Evolutionary conservation across 2,113 vertebrate genomes (phyloP).

Genomic region (Sylvietta virens): DNA sequence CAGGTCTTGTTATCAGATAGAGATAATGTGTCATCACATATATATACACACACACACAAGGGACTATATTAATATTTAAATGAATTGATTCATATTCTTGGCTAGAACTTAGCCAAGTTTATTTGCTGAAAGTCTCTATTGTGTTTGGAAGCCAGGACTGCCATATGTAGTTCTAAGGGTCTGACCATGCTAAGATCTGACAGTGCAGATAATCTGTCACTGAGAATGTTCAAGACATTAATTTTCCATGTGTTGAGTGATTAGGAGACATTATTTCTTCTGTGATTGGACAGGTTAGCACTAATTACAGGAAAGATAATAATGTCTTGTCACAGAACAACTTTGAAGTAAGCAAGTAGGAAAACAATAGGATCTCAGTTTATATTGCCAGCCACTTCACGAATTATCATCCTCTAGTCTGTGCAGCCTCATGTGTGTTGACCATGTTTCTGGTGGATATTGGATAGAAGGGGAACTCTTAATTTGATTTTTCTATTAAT

Average conservation of each 20-base stretch:
- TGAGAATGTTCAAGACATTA: background rate
- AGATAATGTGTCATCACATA: background rate
- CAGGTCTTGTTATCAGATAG: background rate
- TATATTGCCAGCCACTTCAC: background rate
- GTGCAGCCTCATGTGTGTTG: rapidly evolving
- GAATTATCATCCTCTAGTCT: background rate
- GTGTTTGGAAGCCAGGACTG: background rate
- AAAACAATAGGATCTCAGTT: background rate
- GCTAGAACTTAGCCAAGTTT: background rate
- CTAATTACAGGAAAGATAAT: background rate
- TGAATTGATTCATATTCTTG: background rate
- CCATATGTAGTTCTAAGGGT: background rate
- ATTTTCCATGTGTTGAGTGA: background rate
- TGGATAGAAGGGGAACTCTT: background rate
- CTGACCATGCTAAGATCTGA: background rate
- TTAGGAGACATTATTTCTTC: background rate
- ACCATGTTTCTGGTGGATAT: background rate
- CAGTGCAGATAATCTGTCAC: background rate
- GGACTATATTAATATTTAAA: background rate
- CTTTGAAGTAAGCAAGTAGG: background rate
- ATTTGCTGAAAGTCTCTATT: background rate
- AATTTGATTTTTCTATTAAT: background rate
- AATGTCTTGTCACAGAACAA: background rate
- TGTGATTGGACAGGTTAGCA: background rate
- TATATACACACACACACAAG: background rate